These are phyloP conservation scores for Nilaparvata lugens DNA, from an alignment of 1,140 invertebrate species.

Conservation along the genomic window DNA sequence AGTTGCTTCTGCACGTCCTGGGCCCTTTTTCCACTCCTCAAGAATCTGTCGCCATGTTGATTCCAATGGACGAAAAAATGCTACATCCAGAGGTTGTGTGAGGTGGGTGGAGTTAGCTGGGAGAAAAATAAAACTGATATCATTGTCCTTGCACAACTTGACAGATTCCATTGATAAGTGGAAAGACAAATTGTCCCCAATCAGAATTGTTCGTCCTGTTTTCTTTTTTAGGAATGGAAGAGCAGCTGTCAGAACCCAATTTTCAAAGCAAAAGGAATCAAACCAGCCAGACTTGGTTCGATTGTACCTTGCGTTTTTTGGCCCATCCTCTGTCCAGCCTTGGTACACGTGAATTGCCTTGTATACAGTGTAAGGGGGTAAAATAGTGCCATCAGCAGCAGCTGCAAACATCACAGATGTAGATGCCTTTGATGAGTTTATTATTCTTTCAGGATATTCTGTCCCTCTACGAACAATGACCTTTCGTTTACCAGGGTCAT, in stretches of 20 bases:
- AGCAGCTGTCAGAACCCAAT: slow-evolving; percentile 22
- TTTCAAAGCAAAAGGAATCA: slow-evolving; percentile 21
- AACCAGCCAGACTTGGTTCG: slow-evolving; percentile 25
- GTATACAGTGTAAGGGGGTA: slow-evolving; percentile 25
- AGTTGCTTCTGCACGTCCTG: slow-evolving; percentile 16
- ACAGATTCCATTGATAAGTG: slow-evolving; percentile 27
- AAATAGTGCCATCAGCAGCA: slow-evolving; percentile 26
- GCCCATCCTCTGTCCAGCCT: slow-evolving; percentile 24
- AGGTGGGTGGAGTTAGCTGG: too few species aligned
- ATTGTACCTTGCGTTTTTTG: slow-evolving; percentile 21
- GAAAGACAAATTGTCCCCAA: too few species aligned
- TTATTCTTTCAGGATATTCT: slow-evolving; percentile 32
- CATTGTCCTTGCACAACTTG: slow-evolving; percentile 27
- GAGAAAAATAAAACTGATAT: slow-evolving; percentile 33
- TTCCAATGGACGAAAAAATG: too few species aligned
- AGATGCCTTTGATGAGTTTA: slow-evolving; percentile 31
- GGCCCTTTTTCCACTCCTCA: too few species aligned
- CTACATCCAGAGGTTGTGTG: too few species aligned
- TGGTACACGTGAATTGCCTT: slow-evolving; percentile 16
- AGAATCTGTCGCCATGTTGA: too few species aligned
- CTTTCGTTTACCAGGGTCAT: slow-evolving; percentile 32
- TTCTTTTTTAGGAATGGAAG: slow-evolving; percentile 12
- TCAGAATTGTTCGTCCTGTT: slow-evolving; percentile 22
- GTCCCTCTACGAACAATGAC: slow-evolving; percentile 26
- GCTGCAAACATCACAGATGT: too few species aligned